These are phyloP conservation scores for Mesorhabditis sp. DNA, from an alignment of 2,888 invertebrate species.

Conservation along the genomic window DNA sequence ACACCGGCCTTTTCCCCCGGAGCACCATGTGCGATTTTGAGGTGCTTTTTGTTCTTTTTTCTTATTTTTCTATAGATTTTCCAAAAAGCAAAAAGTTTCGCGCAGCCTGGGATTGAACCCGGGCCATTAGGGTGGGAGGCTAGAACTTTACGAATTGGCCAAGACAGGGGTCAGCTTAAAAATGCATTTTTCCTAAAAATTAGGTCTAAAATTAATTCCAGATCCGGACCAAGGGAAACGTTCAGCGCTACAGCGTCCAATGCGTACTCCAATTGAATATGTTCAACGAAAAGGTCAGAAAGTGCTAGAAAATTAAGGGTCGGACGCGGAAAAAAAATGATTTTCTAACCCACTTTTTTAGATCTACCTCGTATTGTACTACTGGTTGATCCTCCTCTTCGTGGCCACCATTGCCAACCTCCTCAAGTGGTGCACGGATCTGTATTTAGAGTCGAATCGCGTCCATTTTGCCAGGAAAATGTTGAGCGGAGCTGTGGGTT, in stretches of 20 bases:
- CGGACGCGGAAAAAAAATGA: neutral
- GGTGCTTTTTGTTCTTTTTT: neutral
- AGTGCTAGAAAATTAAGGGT: neutral
- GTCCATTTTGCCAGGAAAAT: conserved; percentile 9
- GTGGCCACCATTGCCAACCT: conserved; percentile 15
- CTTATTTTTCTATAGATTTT: too few relatives aligned
- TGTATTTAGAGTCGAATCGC: conserved; percentile 5
- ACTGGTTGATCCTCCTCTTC: conserved; percentile 29
- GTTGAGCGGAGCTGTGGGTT: conserved; percentile 4
- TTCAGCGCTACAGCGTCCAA: conserved; percentile 36
- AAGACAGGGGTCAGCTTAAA: too few relatives aligned
- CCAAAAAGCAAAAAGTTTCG: too few relatives aligned
- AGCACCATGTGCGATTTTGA: conserved; percentile 42
- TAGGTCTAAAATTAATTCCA: conserved; percentile 12
- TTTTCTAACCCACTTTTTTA: neutral
- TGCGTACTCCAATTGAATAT: conserved; percentile 52
- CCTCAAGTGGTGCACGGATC: conserved; percentile 12
- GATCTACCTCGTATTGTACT: conserved; percentile 39
- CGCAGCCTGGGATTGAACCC: too few relatives aligned
- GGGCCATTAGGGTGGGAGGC: too few relatives aligned
- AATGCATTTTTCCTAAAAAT: too few relatives aligned
- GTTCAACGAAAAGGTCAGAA: conserved; percentile 51
- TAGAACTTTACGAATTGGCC: too few relatives aligned
- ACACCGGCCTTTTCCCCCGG: conserved; percentile 35
- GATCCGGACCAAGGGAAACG: conserved; percentile 35